Base-by-base conservation (phyloP, 2,797 vertebrate species). In the Rhinella marina region DNA sequence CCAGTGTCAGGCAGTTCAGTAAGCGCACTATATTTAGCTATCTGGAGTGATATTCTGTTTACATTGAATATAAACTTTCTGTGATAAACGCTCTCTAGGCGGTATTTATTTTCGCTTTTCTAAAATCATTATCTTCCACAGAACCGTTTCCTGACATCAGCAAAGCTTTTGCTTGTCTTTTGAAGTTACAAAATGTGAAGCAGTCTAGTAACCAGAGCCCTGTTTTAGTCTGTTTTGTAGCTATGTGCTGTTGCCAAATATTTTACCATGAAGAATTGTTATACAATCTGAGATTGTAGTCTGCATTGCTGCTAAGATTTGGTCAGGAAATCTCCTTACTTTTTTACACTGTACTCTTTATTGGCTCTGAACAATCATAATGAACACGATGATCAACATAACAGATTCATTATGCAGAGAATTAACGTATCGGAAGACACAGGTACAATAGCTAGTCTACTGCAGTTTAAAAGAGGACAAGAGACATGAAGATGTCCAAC, bases 101-200 rank as follows among this genome's bases (percentile, higher is more conserved):
- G n/a, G 54, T 56, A 66, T 81, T 85, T 81, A 81, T 61, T 27
- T 80, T 54, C 76, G 52, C 57, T 81, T 79, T 72, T 19, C 68
- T 78, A 88, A 88, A 81, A 76, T 57, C 83, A 81, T 88, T 88
- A 81, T 85, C 77, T 81, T 64, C 21, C 29, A 68, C 66, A 88
- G 56, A 76, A 56, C 77, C 25, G n/a, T 85, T 52, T 85, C 48
- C 66, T 88, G 77, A 85, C 77, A 81, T 81, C 78, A 81, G 57
- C 57, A 75, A 77, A 64, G 86, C 76, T 64, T 85, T 64, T 64
- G 68, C 76, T 88, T 88, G 41, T 64, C 66, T 52, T 62, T 56
- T 81, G 41, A 85, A 85, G 68, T 56, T 64, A 54, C 3, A 70
- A 85, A 84, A 81, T 76, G 41, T 75, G 25, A 75, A 85, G 73